Evolutionary conservation across 2,113 vertebrate genomes (phyloP).

Genomic region (Cynoglossus semilaevis): DNA sequence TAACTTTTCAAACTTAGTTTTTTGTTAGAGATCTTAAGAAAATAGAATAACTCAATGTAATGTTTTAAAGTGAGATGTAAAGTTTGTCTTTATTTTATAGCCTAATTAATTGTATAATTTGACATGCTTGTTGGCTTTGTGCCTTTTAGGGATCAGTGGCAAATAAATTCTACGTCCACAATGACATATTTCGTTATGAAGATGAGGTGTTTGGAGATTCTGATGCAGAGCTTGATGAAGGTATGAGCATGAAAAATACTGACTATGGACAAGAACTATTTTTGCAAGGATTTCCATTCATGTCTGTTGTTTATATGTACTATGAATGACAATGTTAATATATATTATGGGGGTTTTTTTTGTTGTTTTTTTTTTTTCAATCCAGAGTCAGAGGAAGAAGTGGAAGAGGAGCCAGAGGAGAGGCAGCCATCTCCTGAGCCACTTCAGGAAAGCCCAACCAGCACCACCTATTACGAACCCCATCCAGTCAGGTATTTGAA

Average conservation of each 20-base stretch:
- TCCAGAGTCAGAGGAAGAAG: constrained; percentile 95
- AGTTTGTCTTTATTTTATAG: no score
- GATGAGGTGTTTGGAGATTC: constrained; percentile 98
- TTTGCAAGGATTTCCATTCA: not conserved
- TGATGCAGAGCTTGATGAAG: constrained; percentile 95
- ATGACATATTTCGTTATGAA: constrained; percentile 98
- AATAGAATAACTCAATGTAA: no score
- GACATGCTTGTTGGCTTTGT: not conserved
- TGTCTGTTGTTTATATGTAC: not conserved
- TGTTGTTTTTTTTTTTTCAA: not conserved
- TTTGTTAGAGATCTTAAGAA: no score
- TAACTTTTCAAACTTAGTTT: no score
- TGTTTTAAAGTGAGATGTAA: no score
- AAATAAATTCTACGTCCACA: constrained; percentile 99
- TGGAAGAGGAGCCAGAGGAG: constrained; percentile 91
- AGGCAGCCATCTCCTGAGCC: constrained; percentile 88
- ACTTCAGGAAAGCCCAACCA: constrained; percentile 86
- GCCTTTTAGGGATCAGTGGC: constrained; percentile 88
- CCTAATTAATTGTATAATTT: not conserved
- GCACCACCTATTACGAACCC: constrained; percentile 84
- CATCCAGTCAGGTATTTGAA: constrained; percentile 86
- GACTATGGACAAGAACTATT: no score
- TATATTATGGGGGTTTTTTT: not conserved
- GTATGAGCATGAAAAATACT: constrained; percentile 60
- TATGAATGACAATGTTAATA: not conserved